Percentiles rank a stretch among this genome's conserved stretches.
Conservation (phyloP, 92 coral and sea anemone species). For the Paragorgia papillata region DNA sequence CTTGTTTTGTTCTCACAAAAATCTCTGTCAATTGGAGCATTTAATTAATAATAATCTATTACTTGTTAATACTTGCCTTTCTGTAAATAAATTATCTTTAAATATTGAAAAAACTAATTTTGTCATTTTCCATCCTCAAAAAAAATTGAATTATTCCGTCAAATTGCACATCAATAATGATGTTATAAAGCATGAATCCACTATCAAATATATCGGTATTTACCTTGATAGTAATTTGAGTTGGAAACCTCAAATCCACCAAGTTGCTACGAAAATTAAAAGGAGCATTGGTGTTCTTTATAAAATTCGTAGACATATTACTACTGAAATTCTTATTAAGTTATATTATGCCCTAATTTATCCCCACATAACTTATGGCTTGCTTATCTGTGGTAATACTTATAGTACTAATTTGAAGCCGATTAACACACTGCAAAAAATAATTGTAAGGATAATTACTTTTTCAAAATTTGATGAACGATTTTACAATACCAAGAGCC, state of each 20-base stretch:
- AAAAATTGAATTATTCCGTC: slow-evolving; percentile 8
- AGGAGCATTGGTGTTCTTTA: slow-evolving; percentile 52
- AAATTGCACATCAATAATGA: slow-evolving; percentile 31
- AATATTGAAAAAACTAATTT: slow-evolving; percentile 44
- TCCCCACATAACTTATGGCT: slow-evolving; percentile 61
- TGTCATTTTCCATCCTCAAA: slow-evolving; percentile 53
- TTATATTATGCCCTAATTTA: slow-evolving; percentile 58
- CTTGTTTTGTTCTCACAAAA: background rate
- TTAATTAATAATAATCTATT: background rate
- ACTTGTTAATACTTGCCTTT: slow-evolving; percentile 36
- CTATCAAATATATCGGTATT: slow-evolving; percentile 49
- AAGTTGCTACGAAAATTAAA: slow-evolving; percentile 46
- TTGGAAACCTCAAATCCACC: slow-evolving; percentile 50
- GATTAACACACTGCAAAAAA: slow-evolving; percentile 48
- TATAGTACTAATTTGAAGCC: slow-evolving; percentile 44
- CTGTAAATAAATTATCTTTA: no score
- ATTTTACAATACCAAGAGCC: no score
- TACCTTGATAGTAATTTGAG: slow-evolving; percentile 47
- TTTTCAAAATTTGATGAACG: slow-evolving; percentile 52
- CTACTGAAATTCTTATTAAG: slow-evolving; percentile 30
- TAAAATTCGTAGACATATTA: slow-evolving; percentile 56
- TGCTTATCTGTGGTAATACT: slow-evolving; percentile 60
- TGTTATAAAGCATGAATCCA: slow-evolving; percentile 38
- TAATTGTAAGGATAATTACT: slow-evolving; percentile 41
- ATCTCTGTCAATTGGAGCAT: background rate